A percentile compares a stretch with the other conserved stretches of the same genome.
phyloP scores from a whole-genome alignment of 2,888 invertebrate species.

The Chloromyia formosa region DNA sequence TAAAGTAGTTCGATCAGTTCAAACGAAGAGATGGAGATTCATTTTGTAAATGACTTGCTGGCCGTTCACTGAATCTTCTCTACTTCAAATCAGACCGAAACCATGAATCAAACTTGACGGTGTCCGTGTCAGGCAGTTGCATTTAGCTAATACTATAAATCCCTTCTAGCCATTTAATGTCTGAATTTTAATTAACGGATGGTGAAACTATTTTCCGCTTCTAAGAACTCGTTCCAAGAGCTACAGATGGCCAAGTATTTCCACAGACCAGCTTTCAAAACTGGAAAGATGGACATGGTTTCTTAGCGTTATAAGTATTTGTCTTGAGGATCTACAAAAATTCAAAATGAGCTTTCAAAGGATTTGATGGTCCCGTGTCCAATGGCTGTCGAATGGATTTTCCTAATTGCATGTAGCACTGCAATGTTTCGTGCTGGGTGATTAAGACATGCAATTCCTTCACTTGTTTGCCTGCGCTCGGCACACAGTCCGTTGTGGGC shows the following conservation, averaged over 20 bases:
- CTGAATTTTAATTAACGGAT: neutral
- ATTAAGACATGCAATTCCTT: conserved; percentile 29
- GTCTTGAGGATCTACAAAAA: neutral
- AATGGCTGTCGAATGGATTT: conserved; percentile 19
- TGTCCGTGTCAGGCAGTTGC: neutral
- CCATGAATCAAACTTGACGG: neutral
- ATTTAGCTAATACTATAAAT: neutral
- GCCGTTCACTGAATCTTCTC: no score
- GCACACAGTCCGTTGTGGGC: neutral
- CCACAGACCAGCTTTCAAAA: neutral
- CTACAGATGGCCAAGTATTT: neutral
- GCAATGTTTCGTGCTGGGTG: conserved; percentile 27
- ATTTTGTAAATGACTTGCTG: no score
- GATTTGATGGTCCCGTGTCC: conserved; percentile 11
- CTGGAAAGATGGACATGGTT: neutral
- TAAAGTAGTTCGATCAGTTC: no score
- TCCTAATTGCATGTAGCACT: conserved; percentile 28
- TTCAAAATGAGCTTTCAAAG: neutral
- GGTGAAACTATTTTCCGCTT: neutral
- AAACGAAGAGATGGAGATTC: no score
- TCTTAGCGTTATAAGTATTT: neutral
- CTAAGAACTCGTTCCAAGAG: neutral
- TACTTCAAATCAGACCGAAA: no score
- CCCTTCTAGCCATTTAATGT: neutral
- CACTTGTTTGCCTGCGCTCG: neutral